phyloP scores from a whole-genome alignment of 2,888 invertebrate genomes.

The Cataglyphis livida region DNA sequence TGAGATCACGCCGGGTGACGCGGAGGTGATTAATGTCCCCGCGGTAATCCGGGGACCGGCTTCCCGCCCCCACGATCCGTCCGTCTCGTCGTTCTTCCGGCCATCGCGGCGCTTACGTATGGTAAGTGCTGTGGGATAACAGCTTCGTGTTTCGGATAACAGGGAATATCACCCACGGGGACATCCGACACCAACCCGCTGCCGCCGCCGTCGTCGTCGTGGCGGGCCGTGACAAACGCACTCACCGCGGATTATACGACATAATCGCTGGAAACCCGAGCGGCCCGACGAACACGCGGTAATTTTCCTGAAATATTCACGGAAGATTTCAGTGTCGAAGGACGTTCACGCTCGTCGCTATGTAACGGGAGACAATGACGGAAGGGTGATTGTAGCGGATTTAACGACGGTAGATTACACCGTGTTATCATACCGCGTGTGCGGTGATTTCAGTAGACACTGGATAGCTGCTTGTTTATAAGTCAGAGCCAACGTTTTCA shows the following conservation, averaged over 20 bases:
- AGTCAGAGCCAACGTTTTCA: neutral
- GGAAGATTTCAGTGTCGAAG: slow-evolving; percentile 61
- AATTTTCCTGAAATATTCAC: slow-evolving; percentile 80
- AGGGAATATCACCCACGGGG: slow-evolving; percentile 82
- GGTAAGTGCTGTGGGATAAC: slow-evolving; percentile 85
- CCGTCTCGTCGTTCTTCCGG: slow-evolving; percentile 56
- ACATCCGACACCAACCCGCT: slow-evolving; percentile 70
- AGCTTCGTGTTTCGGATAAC: slow-evolving; percentile 85
- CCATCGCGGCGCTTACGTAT: slow-evolving; percentile 73
- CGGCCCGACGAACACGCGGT: slow-evolving; percentile 71
- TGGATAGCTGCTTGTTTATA: neutral
- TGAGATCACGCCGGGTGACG: slow-evolving; percentile 80
- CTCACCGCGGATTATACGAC: slow-evolving; percentile 83
- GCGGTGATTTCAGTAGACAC: slow-evolving; percentile 22
- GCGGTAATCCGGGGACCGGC: slow-evolving; percentile 65
- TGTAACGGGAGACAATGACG: slow-evolving; percentile 50
- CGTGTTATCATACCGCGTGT: slow-evolving; percentile 14
- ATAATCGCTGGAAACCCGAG: slow-evolving; percentile 85
- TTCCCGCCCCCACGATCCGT: slow-evolving; percentile 41
- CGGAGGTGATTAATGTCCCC: slow-evolving; percentile 81
- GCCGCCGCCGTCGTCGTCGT: slow-evolving; percentile 42
- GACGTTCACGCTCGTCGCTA: slow-evolving; percentile 33
- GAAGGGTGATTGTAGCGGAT: slow-evolving; percentile 29
- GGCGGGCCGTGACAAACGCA: slow-evolving; percentile 81
- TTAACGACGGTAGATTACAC: slow-evolving; percentile 50